Conservation (phyloP, 2,113 vertebrate species). For the Menura novaehollandiae region DNA sequence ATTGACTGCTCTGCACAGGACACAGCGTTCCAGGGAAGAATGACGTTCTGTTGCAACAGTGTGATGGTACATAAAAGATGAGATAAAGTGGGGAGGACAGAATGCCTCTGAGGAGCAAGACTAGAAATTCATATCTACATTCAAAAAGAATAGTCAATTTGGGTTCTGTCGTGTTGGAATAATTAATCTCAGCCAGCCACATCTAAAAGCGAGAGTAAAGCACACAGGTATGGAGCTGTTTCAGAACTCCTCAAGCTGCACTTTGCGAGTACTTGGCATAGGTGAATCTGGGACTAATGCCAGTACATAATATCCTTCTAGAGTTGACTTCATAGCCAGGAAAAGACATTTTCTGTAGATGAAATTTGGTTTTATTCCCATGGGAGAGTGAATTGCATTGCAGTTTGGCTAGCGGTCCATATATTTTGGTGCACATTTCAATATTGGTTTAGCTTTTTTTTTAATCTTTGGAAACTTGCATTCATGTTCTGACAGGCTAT, state of each 20-base stretch:
- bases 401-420: neutral
- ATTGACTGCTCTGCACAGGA: neutral
- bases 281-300: constrained; percentile 6
- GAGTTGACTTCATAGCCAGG: neutral
- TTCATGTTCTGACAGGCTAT: neutral
- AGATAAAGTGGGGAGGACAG: neutral
- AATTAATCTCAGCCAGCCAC: neutral
- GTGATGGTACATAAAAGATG: neutral
- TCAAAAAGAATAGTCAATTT: constrained; percentile 14
- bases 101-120: constrained; percentile 23
- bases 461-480: neutral
- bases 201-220: neutral
- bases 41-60: neutral
- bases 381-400: neutral
- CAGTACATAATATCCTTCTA: neutral
- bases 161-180: neutral
- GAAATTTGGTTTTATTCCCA: neutral
- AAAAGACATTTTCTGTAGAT: neutral
- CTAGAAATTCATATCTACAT: neutral
- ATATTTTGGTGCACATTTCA: neutral
- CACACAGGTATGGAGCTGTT: neutral
- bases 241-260: neutral
- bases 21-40: neutral
- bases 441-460: neutral
- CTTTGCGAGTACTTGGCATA: neutral